These are phyloP conservation scores for Glaucidium brasilianum DNA, from an alignment of 2,113 vertebrate genomes.

Conservation along the genomic window DNA sequence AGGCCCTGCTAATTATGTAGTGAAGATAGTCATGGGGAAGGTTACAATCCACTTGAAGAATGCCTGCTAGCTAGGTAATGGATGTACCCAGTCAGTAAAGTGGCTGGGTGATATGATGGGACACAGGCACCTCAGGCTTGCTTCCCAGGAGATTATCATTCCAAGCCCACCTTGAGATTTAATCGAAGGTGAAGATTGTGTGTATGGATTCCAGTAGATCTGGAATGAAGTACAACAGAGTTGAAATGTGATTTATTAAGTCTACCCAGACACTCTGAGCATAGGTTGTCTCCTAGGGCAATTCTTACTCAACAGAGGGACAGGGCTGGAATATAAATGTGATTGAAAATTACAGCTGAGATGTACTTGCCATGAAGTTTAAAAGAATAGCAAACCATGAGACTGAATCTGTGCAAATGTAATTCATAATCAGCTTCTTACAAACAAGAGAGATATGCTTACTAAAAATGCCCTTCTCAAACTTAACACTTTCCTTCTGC, in stretches of 20 bases:
- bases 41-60: background rate
- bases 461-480: background rate
- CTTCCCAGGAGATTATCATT: background rate
- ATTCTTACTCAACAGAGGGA: background rate
- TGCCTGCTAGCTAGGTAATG: background rate
- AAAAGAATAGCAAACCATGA: background rate
- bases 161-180: background rate
- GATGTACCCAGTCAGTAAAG: background rate
- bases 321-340: slow-evolving; percentile 5
- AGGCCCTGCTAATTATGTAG: background rate
- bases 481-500: slow-evolving; percentile 52
- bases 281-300: background rate
- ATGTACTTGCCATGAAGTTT: background rate
- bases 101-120: background rate
- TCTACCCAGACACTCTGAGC: background rate
- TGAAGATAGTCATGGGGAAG: background rate
- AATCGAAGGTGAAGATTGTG: background rate
- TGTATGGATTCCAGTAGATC: background rate
- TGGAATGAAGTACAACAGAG: background rate
- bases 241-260: slow-evolving; percentile 13
- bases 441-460: background rate
- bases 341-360: background rate
- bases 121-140: background rate
- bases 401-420: background rate
- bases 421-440: background rate